Conservation (phyloP, 2,797 vertebrate species). For the Euthynnus affinis region DNA sequence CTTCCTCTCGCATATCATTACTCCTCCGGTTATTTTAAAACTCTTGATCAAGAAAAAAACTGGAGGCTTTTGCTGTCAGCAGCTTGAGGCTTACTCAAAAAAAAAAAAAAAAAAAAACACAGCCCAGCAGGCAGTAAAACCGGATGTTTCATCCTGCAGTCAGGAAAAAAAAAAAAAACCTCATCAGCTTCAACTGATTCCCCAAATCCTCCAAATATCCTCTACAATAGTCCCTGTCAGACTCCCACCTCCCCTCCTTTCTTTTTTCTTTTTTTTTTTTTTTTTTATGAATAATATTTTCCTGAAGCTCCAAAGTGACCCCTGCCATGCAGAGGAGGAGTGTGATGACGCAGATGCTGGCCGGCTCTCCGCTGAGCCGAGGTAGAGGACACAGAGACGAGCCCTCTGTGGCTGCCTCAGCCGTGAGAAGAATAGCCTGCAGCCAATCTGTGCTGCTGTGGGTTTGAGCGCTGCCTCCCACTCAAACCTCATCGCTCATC, state of each 20-base stretch:
- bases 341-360: constrained; percentile 75
- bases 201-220: constrained; percentile 45
- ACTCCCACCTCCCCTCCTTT: not conserved
- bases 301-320: constrained; percentile 67
- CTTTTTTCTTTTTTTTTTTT: too few species aligned
- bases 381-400: constrained; percentile 71
- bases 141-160: constrained; percentile 29
- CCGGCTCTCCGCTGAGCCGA: constrained; percentile 58
- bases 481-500: constrained; percentile 38
- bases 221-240: constrained; percentile 27
- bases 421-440: constrained; percentile 75
- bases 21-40: constrained; percentile 39
- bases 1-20: constrained; percentile 24
- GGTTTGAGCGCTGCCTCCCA: constrained; percentile 60
- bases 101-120: too few species aligned
- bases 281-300: constrained; percentile 55
- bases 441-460: constrained; percentile 55
- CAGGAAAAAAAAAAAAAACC: constrained; percentile 34
- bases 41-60: constrained; percentile 45
- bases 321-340: constrained; percentile 64
- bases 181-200: constrained; percentile 32
- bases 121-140: constrained; percentile 28
- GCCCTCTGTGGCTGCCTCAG: constrained; percentile 65
- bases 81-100: constrained; percentile 29
- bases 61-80: constrained; percentile 52